Evolutionary conservation across 2,113 vertebrate species (phyloP), one percentile per base, ranked within the genome.

Genomic region (Brachyhypopomus occidentalis): DNA sequence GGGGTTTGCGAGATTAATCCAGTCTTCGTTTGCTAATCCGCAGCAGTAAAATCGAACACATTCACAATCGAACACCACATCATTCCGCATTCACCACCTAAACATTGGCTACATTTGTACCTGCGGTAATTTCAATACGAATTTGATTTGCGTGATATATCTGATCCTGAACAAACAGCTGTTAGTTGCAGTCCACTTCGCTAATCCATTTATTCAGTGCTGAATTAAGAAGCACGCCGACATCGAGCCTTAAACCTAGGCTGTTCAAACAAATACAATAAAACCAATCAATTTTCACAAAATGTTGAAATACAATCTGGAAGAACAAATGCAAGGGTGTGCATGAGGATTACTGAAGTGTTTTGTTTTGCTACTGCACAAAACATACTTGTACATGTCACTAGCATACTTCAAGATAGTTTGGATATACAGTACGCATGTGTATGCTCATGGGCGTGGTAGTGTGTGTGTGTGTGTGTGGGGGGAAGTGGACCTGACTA

Each of bases 141-240:
- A 83, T 86, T 76, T 59, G 34, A 77, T 73, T 67, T 41, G 74
- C 60, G 75, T 55, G 41, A 78, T 71, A 60, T 72, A 75, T 25
- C 27, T 2, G 64, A 3, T 69, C 75, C 80, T 80, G 36, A 84
- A 80, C 78, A 84, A 84, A 74, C 84, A 88, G 76, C 82, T 82
- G 82, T 69, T 73, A 52, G 16, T 64, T 82, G 72, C 77, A 41
- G 69, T 41, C 67, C 62, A n/a, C 30, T 2, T 30, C 30, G 30
- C 3, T 30, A 30, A 30, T 30, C 2, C 30, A 30, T 3, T 1
- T 30, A 30, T 30, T 1, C 30, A 30, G 30, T 30, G 30, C 30
- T 3, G 30, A 30, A 30, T 30, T 30, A 30, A 30, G 30, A 30
- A 30, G 30, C 30, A 30, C 30, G 30, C 30, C 30, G 41, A 1